These are phyloP conservation scores for Cinara cedri DNA, from an alignment of 2,888 invertebrate genomes.

Conservation along the genomic window DNA sequence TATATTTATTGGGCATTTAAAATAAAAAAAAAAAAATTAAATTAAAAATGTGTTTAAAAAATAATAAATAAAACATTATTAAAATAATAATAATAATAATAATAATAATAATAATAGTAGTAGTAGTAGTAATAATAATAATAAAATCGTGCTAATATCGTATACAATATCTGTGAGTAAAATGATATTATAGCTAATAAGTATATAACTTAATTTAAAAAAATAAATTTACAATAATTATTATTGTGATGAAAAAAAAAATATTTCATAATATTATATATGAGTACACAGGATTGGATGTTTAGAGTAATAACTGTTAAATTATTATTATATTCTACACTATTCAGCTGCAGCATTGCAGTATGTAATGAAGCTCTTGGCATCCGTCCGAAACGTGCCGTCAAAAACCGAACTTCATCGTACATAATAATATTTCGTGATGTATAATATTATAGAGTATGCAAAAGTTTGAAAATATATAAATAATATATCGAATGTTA, in stretches of 20 bases:
- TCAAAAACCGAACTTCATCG: constrained; percentile 18
- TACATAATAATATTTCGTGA: background rate
- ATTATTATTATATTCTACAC: constrained; percentile 4
- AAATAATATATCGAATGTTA: constrained; percentile 23
- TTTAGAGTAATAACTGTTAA: constrained; percentile 54
- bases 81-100: constrained; percentile 25
- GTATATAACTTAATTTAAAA: constrained; percentile 35
- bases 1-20: constrained; percentile 56
- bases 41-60: background rate
- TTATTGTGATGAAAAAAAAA: constrained; percentile 44
- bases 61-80: constrained; percentile 49
- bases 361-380: constrained; percentile 37
- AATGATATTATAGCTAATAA: constrained; percentile 48
- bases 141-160: constrained; percentile 54
- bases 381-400: constrained; percentile 9
- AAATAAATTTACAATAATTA: constrained; percentile 46
- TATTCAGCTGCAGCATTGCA: constrained; percentile 26
- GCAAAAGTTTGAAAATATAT: constrained; percentile 25
- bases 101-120: constrained; percentile 49
- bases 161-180: constrained; percentile 46
- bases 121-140: constrained; percentile 44
- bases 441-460: constrained; percentile 21
- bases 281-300: constrained; percentile 46
- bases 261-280: constrained; percentile 48
- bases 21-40: constrained; percentile 21